Evolutionary conservation across 1,140 invertebrate species (phyloP).

Genomic region (Mylabris phalerata): DNA sequence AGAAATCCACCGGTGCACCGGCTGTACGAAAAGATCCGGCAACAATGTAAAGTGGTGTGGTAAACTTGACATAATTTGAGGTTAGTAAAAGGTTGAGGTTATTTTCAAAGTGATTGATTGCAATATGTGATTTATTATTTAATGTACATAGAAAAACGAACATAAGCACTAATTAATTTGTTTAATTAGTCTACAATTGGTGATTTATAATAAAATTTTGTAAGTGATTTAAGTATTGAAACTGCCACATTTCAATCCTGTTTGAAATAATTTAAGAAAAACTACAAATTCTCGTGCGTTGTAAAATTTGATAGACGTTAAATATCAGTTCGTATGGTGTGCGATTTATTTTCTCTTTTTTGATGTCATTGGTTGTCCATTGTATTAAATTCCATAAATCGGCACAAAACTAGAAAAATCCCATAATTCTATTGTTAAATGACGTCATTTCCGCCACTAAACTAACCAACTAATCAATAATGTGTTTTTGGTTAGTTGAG

Average conservation of each 20-base stretch:
- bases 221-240: too few relatives aligned
- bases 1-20: conserved; percentile 23
- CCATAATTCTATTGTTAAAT: conserved; percentile 2
- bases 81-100: too few relatives aligned
- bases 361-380: conserved; percentile 28
- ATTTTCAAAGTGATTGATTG: too few relatives aligned
- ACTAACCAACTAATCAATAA: too few relatives aligned
- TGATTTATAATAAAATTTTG: too few relatives aligned
- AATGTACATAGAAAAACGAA: too few relatives aligned
- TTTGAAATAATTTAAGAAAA: conserved; percentile 25
- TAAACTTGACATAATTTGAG: too few relatives aligned
- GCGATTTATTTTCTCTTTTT: conserved; percentile 30
- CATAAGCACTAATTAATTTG: too few relatives aligned
- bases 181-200: too few relatives aligned
- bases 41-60: too few relatives aligned
- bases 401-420: conserved; percentile 54
- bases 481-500: too few relatives aligned
- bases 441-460: background rate
- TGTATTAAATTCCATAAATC: conserved; percentile 58
- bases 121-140: too few relatives aligned
- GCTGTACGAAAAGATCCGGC: background rate
- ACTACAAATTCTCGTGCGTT: conserved; percentile 31
- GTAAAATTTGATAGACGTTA: conserved; percentile 27
- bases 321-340: conserved; percentile 22
- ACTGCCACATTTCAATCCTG: background rate